Conservation (phyloP, 2,888 invertebrate genomes). For the Trichopoda pennipes region DNA sequence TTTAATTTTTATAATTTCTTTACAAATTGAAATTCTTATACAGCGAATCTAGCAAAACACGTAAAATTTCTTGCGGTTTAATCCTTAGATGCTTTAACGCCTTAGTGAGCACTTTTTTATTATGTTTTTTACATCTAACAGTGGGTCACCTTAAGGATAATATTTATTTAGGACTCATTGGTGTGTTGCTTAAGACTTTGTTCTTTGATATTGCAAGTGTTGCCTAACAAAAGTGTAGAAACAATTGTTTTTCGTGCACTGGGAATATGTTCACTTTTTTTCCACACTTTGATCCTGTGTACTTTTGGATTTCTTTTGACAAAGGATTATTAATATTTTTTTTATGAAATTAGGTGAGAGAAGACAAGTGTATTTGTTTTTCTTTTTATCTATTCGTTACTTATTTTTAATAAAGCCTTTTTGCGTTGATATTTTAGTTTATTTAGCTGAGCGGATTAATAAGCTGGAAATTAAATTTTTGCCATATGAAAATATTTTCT, state of each 20-base stretch:
- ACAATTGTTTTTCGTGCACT: constrained; percentile 33
- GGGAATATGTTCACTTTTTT: constrained; percentile 56
- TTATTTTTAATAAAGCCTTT: constrained; percentile 69
- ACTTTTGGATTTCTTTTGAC: constrained; percentile 46
- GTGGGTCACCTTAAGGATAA: constrained; percentile 69
- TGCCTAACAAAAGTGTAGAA: constrained; percentile 1
- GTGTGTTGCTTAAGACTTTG: constrained; percentile 18
- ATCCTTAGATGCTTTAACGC: constrained; percentile 62
- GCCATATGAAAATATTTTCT: constrained; percentile 21
- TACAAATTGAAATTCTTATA: constrained; percentile 15
- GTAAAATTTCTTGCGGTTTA: constrained; percentile 59
- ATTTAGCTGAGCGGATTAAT: constrained; percentile 76
- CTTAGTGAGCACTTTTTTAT: constrained; percentile 60
- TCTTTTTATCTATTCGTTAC: constrained; percentile 34
- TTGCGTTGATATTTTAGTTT: constrained; percentile 74
- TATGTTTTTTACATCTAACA: constrained; percentile 70
- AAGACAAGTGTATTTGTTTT: constrained; percentile 59
- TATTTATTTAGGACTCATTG: constrained; percentile 69
- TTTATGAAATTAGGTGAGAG: constrained; percentile 63
- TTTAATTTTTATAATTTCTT: constrained; percentile 38
- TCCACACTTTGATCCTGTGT: constrained; percentile 70
- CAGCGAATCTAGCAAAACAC: constrained; percentile 19
- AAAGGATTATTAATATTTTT: constrained; percentile 70
- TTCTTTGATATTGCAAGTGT: constrained; percentile 30
- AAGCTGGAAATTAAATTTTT: constrained; percentile 65